phyloP scores from a whole-genome alignment of 1,140 invertebrate species.

The Zelostemma sp. region DNA sequence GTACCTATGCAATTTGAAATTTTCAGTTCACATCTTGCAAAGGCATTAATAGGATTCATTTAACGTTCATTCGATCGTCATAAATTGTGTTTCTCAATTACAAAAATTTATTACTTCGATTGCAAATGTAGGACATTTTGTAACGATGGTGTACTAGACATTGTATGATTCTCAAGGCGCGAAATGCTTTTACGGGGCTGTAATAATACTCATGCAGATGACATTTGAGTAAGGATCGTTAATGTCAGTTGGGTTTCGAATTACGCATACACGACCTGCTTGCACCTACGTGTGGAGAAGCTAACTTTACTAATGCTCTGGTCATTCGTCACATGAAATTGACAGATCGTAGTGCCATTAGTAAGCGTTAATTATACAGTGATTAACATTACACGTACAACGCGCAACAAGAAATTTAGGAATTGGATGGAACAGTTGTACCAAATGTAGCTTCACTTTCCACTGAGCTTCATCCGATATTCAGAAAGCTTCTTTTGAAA shows the following conservation, averaged over 20 bases:
- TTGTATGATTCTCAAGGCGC: constrained; percentile 18
- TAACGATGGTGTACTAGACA: constrained; percentile 19
- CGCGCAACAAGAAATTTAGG: constrained; percentile 7
- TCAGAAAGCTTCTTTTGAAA: no score
- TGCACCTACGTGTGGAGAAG: constrained; percentile 11
- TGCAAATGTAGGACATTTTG: background rate
- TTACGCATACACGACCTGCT: constrained; percentile 12
- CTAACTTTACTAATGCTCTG: constrained; percentile 50
- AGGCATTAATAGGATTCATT: no score
- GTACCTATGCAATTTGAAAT: no score
- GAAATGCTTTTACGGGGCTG: constrained; percentile 19
- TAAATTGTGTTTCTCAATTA: no score
- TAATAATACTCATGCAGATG: constrained; percentile 30
- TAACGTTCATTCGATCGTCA: no score
- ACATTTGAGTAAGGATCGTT: constrained; percentile 14
- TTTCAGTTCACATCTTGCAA: no score
- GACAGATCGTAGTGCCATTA: constrained; percentile 43
- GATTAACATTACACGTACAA: constrained; percentile 9
- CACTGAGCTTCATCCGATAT: constrained; percentile 5
- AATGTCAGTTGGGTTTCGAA: constrained; percentile 18
- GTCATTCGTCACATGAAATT: constrained; percentile 57
- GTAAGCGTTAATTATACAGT: constrained; percentile 43
- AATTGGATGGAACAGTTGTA: background rate
- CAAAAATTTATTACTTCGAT: no score
- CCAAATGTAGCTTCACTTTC: background rate